These are phyloP conservation scores for Arbacia lixula DNA, from an alignment of 53 echinoderm and acorn worm genomes.

Conservation along the genomic window DNA sequence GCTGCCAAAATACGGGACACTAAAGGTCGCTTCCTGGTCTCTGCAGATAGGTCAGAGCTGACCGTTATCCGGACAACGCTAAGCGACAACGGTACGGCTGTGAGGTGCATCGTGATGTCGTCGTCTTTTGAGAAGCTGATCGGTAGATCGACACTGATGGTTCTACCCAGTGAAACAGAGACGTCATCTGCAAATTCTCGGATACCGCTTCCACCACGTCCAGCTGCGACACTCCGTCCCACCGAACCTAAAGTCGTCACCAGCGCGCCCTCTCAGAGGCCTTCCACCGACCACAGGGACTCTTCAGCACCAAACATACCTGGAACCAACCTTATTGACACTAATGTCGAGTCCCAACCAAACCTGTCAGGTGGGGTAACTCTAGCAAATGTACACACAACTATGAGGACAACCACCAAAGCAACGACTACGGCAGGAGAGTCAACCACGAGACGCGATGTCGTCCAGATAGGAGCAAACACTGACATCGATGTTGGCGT, in stretches of 20 bases:
- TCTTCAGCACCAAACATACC: background rate
- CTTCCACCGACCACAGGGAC: background rate
- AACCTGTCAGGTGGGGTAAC: background rate
- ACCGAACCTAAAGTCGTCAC: background rate
- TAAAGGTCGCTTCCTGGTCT: conserved; percentile 6
- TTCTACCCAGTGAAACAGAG: conserved; percentile 6
- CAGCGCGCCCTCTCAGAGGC: background rate
- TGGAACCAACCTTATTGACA: background rate
- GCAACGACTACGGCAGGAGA: background rate
- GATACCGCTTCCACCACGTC: conserved; percentile 29
- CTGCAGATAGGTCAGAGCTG: conserved; percentile 14
- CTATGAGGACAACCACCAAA: background rate
- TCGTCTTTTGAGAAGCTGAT: background rate
- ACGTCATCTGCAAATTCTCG: background rate
- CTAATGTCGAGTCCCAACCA: conserved; percentile 4
- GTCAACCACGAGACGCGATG: conserved; percentile 33
- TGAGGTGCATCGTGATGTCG: conserved; percentile 25
- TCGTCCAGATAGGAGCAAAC: conserved; percentile 33
- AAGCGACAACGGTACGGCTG: conserved; percentile 20
- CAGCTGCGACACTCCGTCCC: background rate
- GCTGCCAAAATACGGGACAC: conserved; percentile 21
- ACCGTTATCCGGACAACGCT: conserved; percentile 21
- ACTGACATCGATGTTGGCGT: background rate
- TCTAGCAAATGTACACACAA: background rate
- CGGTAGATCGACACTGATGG: background rate